Base-by-base conservation (phyloP, 1,140 invertebrate species). In the fruit fly (Drosophila melanogaster) region DNA sequence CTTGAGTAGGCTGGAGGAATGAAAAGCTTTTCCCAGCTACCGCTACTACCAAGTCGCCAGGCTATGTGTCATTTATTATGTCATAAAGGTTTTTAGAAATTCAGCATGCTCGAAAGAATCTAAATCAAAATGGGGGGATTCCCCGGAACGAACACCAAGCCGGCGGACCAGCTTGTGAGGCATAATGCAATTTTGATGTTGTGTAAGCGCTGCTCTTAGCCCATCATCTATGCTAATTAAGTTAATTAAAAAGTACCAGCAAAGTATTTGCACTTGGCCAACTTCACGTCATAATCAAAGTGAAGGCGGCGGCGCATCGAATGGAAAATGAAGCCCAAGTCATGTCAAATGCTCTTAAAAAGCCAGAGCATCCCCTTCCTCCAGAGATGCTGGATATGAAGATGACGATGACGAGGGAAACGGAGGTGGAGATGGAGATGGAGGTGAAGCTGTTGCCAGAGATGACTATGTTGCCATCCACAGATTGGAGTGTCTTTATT, bases 181-280 rank as follows among this genome's bases (percentile, higher is more conserved):
- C 72, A 83, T 86, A 86, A 86, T 86, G 83, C 83, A 86, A 89
- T 86, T 86, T 86, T 83, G 79, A 86, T 86, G 83, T 86, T 86
- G 59, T 86, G 71, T 86, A 85, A 85, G 81, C 83, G 81, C 65
- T 69, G 66, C 84, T 86, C 79, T 86, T 83, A 89, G 83, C 65
- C 74, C 83, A 78, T 86, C 83, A 83, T 87, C 83, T 89, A 86
- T 86, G 83, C 83, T 86, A 86, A 86, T 86, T 86, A 86, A 86
- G 83, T 86, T 86, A 86, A 86, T 86, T 86, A 86, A 86, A 89
- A 86, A 89, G 83, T 89, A 86, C 83, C 79, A 86, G 84, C 83
- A 86, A 86, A 86, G 83, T 86, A 86, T 86, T 86, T 86, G 83
- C 83, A 86, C 83, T 86, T 86, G 84, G 83, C 83, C 84, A 86